Evolutionary conservation across 2,797 vertebrate genomes (phyloP).

Genomic region (Molossus molossus): DNA sequence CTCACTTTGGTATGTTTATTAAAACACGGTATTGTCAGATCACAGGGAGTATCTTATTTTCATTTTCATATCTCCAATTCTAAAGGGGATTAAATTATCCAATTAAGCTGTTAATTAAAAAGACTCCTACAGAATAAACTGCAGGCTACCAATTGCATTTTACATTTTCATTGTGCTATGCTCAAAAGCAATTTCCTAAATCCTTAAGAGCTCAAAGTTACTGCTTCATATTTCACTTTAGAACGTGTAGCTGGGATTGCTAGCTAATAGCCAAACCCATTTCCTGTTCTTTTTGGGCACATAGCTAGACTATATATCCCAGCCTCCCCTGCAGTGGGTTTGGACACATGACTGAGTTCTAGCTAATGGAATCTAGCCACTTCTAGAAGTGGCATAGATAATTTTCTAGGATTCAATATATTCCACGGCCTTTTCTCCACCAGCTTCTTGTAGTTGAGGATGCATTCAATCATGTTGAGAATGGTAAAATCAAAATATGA

Average conservation of each 20-base stretch:
- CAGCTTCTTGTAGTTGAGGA: conserved; percentile 27
- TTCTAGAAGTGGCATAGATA: conserved; percentile 1
- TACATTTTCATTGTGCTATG: conserved; percentile 73
- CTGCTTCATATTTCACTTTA: background rate
- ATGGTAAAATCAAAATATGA: conserved; percentile 15
- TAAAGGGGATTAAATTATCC: conserved; percentile 90
- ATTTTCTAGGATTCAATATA: background rate
- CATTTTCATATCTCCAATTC: conserved; percentile 87
- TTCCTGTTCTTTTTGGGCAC: conserved; percentile 38
- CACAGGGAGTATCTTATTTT: conserved; percentile 86
- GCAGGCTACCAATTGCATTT: conserved; percentile 81
- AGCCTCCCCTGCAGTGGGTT: background rate
- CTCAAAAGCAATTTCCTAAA: conserved; percentile 81
- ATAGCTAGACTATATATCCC: background rate
- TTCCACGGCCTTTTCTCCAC: background rate
- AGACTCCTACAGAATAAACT: conserved; percentile 85
- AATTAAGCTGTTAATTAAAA: conserved; percentile 88
- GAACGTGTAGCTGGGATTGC: conserved; percentile 1
- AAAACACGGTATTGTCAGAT: conserved; percentile 84
- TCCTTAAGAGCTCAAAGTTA: conserved; percentile 68
- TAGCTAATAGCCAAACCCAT: background rate
- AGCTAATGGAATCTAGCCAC: background rate
- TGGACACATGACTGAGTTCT: conserved; percentile 5
- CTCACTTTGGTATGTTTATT: conserved; percentile 88
- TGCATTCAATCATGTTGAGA: background rate